Conservation (phyloP, 2,113 vertebrate species). For the Struthidea cinerea region DNA sequence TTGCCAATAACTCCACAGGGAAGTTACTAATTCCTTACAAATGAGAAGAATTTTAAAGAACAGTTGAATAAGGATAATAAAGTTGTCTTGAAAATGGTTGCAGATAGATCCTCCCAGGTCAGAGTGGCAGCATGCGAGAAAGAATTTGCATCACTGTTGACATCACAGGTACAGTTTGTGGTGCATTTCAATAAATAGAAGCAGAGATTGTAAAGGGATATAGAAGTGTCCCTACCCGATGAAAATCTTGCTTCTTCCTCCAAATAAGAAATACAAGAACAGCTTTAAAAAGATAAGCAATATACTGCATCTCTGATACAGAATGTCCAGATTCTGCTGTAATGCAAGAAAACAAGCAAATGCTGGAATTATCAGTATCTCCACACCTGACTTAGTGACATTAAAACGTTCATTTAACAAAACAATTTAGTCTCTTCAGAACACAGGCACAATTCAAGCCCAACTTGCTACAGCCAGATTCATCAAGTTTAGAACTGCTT, state of each 20-base stretch:
- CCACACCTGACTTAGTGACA: background rate
- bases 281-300: background rate
- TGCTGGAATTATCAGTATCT: background rate
- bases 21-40: background rate
- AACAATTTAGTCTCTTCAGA: background rate
- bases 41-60: background rate
- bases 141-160: background rate
- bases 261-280: background rate
- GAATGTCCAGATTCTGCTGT: background rate
- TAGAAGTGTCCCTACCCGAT: background rate
- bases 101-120: background rate
- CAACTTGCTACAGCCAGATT: background rate
- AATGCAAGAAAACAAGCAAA: background rate
- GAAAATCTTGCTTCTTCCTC: background rate
- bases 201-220: background rate
- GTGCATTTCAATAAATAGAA: background rate
- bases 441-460: background rate
- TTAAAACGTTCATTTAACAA: background rate
- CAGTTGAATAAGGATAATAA: background rate
- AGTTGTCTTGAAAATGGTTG: background rate
- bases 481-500: background rate
- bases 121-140: background rate
- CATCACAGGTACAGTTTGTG: background rate
- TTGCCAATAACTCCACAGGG: background rate
- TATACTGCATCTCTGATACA: background rate